phyloP scores from a whole-genome alignment of 1,140 invertebrate species.

The Ceratitis capitata region DNA sequence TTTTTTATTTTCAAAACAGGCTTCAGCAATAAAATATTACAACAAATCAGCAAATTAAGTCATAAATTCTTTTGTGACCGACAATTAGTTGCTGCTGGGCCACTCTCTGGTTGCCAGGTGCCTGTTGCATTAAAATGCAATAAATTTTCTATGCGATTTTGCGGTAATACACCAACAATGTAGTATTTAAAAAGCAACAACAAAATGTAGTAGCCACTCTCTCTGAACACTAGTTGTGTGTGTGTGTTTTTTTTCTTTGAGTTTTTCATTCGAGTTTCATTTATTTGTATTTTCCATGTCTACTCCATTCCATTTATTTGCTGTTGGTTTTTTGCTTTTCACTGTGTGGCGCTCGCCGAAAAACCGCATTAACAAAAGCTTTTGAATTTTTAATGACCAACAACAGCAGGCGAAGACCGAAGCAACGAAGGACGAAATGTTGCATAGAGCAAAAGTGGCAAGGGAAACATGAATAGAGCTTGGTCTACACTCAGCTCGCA shows the following conservation, averaged over 20 bases:
- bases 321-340: background rate
- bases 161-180: background rate
- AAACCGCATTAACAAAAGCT: slow-evolving; percentile 35
- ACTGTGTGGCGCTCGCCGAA: slow-evolving; percentile 21
- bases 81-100: background rate
- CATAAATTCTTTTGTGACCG: background rate
- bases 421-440: background rate
- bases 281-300: background rate
- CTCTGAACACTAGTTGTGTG: no score
- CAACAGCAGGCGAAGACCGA: background rate
- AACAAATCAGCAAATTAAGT: background rate
- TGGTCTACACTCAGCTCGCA: no score
- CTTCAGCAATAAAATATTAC: background rate
- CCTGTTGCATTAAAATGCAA: background rate
- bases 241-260: no score
- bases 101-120: background rate
- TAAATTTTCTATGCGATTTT: background rate
- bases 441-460: background rate
- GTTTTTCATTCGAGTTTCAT: no score
- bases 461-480: background rate
- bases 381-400: slow-evolving; percentile 33
- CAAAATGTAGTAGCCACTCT: background rate
- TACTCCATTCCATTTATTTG: background rate
- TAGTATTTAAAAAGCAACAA: background rate
- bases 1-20: background rate